Conservation (phyloP, 1,140 invertebrate genomes). For the Drosophila takahashii region DNA sequence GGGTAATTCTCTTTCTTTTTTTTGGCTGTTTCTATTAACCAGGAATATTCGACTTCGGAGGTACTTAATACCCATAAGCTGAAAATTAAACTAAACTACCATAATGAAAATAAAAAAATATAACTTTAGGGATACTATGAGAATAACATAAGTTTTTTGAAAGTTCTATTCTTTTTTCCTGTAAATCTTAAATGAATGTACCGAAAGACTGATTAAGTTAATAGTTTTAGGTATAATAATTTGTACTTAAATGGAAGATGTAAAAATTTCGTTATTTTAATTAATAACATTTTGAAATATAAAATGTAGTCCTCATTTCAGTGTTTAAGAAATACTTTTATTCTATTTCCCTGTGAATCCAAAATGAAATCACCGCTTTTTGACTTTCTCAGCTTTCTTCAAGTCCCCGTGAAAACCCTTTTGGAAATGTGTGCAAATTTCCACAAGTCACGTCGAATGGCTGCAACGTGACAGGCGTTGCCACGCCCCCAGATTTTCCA, state of each 20-base stretch:
- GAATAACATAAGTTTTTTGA: too few species aligned
- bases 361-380: conserved; percentile 18
- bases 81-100: background rate
- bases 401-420: conserved; percentile 22
- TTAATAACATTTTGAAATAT: too few species aligned
- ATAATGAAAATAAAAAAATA: background rate
- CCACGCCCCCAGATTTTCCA: conserved; percentile 32
- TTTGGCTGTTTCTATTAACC: background rate
- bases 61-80: background rate
- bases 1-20: background rate
- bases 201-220: too few species aligned
- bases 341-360: conserved; percentile 5
- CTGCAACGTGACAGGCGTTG: conserved; percentile 32
- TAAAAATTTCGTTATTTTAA: too few species aligned
- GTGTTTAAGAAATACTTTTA: too few species aligned
- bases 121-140: too few species aligned
- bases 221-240: too few species aligned
- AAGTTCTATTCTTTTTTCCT: too few species aligned
- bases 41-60: background rate
- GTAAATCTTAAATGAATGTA: too few species aligned
- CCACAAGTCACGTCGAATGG: conserved; percentile 29
- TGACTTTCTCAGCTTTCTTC: background rate
- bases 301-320: too few species aligned
- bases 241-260: too few species aligned
- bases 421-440: conserved; percentile 30